These are phyloP conservation scores for Diogma glabrata DNA, from an alignment of 2,888 invertebrate species.

Conservation along the genomic window DNA sequence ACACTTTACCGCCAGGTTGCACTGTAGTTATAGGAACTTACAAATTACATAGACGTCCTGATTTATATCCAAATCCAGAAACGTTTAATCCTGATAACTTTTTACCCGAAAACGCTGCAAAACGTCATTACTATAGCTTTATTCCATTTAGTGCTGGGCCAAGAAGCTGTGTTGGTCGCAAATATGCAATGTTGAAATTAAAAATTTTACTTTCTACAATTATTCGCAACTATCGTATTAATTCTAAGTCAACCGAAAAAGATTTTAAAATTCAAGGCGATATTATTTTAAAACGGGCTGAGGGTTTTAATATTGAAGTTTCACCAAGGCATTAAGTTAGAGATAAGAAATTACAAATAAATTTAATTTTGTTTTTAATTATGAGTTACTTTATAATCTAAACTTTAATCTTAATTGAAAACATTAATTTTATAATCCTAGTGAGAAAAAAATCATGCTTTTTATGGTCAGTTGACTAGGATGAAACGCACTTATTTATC, in stretches of 20 bases:
- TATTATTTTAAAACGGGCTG: constrained; percentile 60
- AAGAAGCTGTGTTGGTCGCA: constrained; percentile 68
- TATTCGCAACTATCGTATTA: constrained; percentile 52
- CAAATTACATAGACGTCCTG: constrained; percentile 53
- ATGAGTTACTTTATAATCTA: too few species aligned
- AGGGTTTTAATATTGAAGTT: constrained; percentile 57
- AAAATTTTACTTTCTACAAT: constrained; percentile 62
- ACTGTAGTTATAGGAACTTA: constrained; percentile 56
- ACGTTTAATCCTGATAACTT: constrained; percentile 70
- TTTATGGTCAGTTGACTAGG: too few species aligned
- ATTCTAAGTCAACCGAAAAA: constrained; percentile 49
- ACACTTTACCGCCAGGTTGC: constrained; percentile 54
- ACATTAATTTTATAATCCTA: too few species aligned
- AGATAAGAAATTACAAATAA: too few species aligned
- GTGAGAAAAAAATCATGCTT: too few species aligned
- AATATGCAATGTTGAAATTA: constrained; percentile 68
- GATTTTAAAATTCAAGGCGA: constrained; percentile 58
- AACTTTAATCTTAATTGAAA: too few species aligned
- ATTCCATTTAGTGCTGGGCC: constrained; percentile 75
- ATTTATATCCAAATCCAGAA: constrained; percentile 56
- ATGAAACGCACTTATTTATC: too few species aligned
- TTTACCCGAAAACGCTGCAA: constrained; percentile 60
- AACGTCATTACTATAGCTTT: constrained; percentile 66
- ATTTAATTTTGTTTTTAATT: too few species aligned
- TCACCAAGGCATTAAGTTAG: constrained; percentile 46